These are phyloP conservation scores for Fratercula arctica DNA, from an alignment of 2,797 vertebrate genomes.

Conservation along the genomic window DNA sequence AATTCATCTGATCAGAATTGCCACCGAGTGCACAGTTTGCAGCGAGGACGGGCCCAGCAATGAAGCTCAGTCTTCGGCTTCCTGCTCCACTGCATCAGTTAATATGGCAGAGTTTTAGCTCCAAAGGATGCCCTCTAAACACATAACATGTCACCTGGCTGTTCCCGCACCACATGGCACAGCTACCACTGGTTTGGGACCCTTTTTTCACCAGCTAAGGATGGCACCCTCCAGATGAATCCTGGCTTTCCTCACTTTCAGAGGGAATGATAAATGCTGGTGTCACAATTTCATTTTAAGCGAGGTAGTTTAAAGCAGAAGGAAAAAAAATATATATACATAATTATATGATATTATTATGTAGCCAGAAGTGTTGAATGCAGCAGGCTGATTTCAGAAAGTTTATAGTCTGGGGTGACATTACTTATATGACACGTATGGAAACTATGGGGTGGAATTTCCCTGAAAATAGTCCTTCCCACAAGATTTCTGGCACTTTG, in stretches of 20 bases:
- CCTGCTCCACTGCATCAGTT: background rate
- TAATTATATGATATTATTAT: background rate
- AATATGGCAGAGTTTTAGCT: background rate
- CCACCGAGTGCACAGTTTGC: background rate
- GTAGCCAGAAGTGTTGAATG: background rate
- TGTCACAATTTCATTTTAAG: background rate
- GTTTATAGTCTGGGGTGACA: conserved; percentile 10
- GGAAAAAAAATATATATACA: too few species aligned
- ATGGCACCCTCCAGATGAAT: background rate
- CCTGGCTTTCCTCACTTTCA: background rate
- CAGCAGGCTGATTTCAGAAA: background rate
- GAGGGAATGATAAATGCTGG: background rate
- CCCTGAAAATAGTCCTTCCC: conserved; percentile 42
- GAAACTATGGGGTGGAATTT: conserved; percentile 56
- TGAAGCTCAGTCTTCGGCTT: background rate
- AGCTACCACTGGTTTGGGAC: background rate
- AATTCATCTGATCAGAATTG: conserved; percentile 15
- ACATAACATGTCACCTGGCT: background rate
- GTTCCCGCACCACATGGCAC: background rate
- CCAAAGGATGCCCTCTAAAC: background rate
- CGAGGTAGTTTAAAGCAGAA: background rate
- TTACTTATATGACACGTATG: background rate
- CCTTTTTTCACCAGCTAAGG: background rate
- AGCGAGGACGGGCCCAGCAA: background rate
- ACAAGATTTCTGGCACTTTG: conserved; percentile 42